Conservation (phyloP, 2,113 vertebrate genomes). For the Leptobrachium ailaonicum region DNA sequence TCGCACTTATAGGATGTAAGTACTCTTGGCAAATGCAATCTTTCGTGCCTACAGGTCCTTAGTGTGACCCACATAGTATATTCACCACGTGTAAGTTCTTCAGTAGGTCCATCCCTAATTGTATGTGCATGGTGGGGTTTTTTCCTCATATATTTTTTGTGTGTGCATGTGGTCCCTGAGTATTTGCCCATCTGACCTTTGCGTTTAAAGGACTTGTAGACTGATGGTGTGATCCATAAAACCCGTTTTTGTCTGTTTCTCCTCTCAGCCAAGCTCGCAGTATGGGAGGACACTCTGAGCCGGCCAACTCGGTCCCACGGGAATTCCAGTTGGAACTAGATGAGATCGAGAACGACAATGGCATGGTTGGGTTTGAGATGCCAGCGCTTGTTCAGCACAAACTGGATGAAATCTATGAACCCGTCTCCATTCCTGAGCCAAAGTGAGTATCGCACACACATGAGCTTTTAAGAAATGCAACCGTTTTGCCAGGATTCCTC, state of each 20-base stretch:
- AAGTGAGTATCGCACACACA: conserved; percentile 74
- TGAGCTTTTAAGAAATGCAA: too few species aligned
- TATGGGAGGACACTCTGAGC: conserved; percentile 79
- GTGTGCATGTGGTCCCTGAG: too few species aligned
- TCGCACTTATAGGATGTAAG: conserved; percentile 99
- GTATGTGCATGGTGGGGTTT: too few species aligned
- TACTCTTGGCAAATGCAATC: conserved; percentile 58
- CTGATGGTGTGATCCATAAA: too few species aligned
- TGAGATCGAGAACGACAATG: conserved; percentile 92
- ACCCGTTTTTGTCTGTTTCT: conserved; percentile 47
- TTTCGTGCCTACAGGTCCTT: too few species aligned
- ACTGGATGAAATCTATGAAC: conserved; percentile 94
- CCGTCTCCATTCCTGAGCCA: conserved; percentile 90
- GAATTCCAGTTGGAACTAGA: conserved; percentile 97
- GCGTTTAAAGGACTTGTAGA: too few species aligned
- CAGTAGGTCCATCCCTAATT: too few species aligned
- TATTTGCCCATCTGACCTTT: too few species aligned
- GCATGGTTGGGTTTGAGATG: conserved; percentile 84
- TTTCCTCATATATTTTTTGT: too few species aligned
- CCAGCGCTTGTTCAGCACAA: conserved; percentile 96
- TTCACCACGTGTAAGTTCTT: too few species aligned
- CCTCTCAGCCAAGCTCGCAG: conserved; percentile 84
- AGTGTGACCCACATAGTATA: too few species aligned
- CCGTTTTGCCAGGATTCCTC: too few species aligned
- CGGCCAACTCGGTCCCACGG: conserved; percentile 79